Conservation (phyloP, 2,888 invertebrate species). For the Morpho deidamia region DNA sequence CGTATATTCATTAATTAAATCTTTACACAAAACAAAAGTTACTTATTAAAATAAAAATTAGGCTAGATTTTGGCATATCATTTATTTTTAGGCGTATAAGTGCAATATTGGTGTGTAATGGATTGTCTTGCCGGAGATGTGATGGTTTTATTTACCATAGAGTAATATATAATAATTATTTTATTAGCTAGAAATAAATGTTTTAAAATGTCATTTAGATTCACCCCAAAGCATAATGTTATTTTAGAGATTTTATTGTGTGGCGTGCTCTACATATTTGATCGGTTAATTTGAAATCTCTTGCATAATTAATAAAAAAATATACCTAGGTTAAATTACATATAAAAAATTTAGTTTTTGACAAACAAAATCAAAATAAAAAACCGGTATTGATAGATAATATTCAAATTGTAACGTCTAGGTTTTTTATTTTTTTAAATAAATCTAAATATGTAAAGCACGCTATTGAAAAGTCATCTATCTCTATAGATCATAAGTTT, state of each 20-base stretch:
- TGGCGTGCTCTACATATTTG: constrained; percentile 6
- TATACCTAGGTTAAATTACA: no score
- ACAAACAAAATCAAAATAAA: no score
- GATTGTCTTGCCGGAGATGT: constrained; percentile 50
- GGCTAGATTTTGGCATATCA: constrained; percentile 60
- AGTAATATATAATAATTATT: constrained; percentile 6
- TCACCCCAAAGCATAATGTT: constrained; percentile 45
- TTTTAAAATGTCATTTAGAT: constrained; percentile 21
- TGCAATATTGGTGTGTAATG: constrained; percentile 54
- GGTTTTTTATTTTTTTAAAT: not conserved
- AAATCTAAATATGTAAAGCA: not conserved
- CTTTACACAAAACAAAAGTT: no score
- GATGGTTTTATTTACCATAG: constrained; percentile 34
- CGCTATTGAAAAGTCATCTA: constrained; percentile 5
- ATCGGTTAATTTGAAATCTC: not conserved
- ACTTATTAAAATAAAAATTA: constrained; percentile 22
- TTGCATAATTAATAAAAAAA: not conserved
- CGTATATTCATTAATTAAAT: no score
- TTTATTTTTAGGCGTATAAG: constrained; percentile 42
- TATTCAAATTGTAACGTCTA: not conserved
- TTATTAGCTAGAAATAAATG: constrained; percentile 16
- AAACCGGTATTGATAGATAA: no score
- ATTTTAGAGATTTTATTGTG: constrained; percentile 7
- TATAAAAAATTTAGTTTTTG: no score
- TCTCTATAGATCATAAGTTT: constrained; percentile 17